Percentiles rank a stretch among this genome's conserved stretches.
phyloP scores from a whole-genome alignment of 2,888 invertebrate species.

The Teinopalpus imperialis region DNA sequence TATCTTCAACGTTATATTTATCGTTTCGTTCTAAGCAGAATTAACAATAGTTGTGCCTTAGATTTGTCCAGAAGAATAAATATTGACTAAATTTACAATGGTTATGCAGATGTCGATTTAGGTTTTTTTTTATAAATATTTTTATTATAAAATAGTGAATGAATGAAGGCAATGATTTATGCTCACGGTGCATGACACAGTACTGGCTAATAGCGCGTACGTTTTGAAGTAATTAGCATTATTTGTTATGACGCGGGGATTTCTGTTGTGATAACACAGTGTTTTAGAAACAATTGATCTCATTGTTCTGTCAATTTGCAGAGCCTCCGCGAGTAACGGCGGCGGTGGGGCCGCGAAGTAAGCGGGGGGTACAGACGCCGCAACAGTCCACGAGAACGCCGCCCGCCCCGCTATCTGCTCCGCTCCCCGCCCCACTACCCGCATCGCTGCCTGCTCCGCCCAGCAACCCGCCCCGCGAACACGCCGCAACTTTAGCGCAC shows the following conservation, averaged over 20 bases:
- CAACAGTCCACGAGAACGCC: constrained; percentile 39
- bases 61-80: too few relatives aligned
- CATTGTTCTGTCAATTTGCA: constrained; percentile 37
- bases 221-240: constrained; percentile 4
- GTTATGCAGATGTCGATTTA: too few relatives aligned
- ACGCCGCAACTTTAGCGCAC: constrained; percentile 69
- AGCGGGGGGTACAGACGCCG: constrained; percentile 70
- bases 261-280: constrained; percentile 3
- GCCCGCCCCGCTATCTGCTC: constrained; percentile 49
- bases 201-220: too few relatives aligned
- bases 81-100: too few relatives aligned
- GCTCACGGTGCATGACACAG: too few relatives aligned
- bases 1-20: too few relatives aligned
- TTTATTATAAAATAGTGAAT: too few relatives aligned
- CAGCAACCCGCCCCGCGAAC: constrained; percentile 49
- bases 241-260: background rate
- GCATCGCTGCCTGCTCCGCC: constrained; percentile 40
- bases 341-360: constrained; percentile 67
- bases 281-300: constrained; percentile 16
- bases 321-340: constrained; percentile 71
- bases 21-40: too few relatives aligned
- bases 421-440: constrained; percentile 42
- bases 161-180: too few relatives aligned
- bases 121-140: too few relatives aligned
- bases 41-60: too few relatives aligned